Evolutionary conservation across 1,140 invertebrate species (phyloP), one percentile per base, ranked within the genome.

Genomic region (Drosophila grimshawi): DNA sequence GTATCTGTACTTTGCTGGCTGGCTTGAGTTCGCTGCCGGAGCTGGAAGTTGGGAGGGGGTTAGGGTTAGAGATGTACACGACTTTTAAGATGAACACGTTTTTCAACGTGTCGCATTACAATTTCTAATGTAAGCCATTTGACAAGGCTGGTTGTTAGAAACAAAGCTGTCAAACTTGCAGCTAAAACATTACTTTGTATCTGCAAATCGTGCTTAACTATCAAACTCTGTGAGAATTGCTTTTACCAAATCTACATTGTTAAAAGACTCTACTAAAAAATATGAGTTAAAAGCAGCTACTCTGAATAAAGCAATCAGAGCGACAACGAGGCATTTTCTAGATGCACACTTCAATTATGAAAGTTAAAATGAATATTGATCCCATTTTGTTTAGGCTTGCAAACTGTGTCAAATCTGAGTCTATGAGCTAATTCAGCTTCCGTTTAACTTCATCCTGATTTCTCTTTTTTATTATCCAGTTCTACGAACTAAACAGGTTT

Each of bases 71-170:
- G 1, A 43, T 43, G 39, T 35, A 76, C 83, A 86, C 83, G 83
- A 77, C 80, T 88, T 65, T 72, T 64, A 37, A 89, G 85, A 80
- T 83, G 83, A 88, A 88, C 83, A 88, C 83, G 85, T 88, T 89
- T 81, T 68, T 30, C 72, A 55, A 55, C 76, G 74, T 72, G 65
- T 88, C 83, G 70, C 85, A 83, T 89, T 88, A 78, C 83, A 63
- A 78, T 88, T 88, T 88, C 80, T 77, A 75, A 83, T 88, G 73
- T 55, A 46, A 61, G 71, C 35, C 71, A 74, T 74, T 74, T 74
- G 55, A 65, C 68, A 60, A 59, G 32, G 46, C 67, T 64, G 35
- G 46, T 53, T 39, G 59, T 48, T 51, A 39, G 10, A 39, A 53
- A 75, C 59, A 69, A 75, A 57, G 65, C 57, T 63, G 59, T 62